Percentiles rank a stretch among this genome's conserved stretches.
phyloP scores from a whole-genome alignment of 2,888 invertebrate genomes.

The Pheosia tremula region DNA sequence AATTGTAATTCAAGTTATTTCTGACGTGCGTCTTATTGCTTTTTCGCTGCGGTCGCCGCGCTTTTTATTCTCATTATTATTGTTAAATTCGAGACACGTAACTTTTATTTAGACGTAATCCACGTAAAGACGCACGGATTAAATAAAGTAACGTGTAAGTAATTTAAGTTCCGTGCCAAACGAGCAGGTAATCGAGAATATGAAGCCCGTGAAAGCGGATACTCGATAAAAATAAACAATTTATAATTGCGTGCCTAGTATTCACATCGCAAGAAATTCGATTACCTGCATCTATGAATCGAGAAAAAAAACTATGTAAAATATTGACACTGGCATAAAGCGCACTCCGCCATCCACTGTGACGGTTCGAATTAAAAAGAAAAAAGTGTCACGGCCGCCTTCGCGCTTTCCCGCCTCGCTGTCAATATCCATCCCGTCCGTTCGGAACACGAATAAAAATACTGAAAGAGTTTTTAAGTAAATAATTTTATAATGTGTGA shows the following conservation, averaged over 20 bases:
- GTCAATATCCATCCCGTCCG: constrained; percentile 60
- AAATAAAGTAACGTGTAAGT: constrained; percentile 38
- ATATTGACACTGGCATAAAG: constrained; percentile 51
- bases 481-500: constrained; percentile 50
- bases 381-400: constrained; percentile 62
- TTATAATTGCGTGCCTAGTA: constrained; percentile 33
- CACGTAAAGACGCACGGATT: constrained; percentile 44
- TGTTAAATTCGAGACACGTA: constrained; percentile 48
- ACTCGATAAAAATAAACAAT: constrained; percentile 35
- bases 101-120: constrained; percentile 55
- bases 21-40: constrained; percentile 80
- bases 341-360: constrained; percentile 46
- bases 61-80: constrained; percentile 56
- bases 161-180: constrained; percentile 36
- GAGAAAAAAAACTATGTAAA: constrained; percentile 23
- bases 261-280: constrained; percentile 34
- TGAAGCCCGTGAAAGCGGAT: constrained; percentile 30
- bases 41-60: constrained; percentile 69
- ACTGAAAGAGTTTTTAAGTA: constrained; percentile 45
- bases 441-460: constrained; percentile 53
- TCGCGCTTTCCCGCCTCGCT: constrained; percentile 63
- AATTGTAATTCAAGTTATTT: constrained; percentile 82
- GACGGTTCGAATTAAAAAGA: constrained; percentile 61
- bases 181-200: constrained; percentile 20
- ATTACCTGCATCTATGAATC: constrained; percentile 11